Percentiles rank a stretch among this genome's conserved stretches.
Evolutionary conservation across 1,140 invertebrate genomes (phyloP).

Genomic region (Teleopsis dalmanni): DNA sequence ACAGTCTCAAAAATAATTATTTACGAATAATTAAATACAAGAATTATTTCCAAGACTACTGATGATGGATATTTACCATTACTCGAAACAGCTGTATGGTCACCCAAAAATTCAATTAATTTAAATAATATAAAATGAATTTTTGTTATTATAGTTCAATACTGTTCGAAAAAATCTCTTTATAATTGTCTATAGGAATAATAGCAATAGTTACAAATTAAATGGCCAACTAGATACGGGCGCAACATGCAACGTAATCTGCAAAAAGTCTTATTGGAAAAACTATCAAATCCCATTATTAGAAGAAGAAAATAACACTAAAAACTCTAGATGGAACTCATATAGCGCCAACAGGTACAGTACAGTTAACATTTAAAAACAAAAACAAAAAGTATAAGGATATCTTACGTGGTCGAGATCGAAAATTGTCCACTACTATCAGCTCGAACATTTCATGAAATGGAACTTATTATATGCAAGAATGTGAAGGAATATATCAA

Average conservation of each 20-base stretch:
- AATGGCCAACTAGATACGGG: neutral
- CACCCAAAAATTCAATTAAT: no score
- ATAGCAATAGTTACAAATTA: neutral
- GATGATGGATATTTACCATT: no score
- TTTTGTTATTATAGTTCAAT: no score
- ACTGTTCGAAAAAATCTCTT: no score
- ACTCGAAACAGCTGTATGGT: neutral
- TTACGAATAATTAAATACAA: no score
- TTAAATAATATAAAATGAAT: no score
- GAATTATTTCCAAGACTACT: no score
- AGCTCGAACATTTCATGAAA: neutral
- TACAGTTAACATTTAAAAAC: neutral
- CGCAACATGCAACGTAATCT: constrained; percentile 1
- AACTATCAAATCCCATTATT: neutral
- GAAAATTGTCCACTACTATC: neutral
- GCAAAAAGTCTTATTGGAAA: neutral
- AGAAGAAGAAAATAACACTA: neutral
- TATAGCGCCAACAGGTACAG: neutral
- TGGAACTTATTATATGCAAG: neutral
- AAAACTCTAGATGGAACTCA: neutral
- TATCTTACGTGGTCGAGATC: neutral
- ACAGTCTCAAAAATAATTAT: no score
- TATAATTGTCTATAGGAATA: neutral
- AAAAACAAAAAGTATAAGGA: neutral
- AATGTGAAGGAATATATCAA: neutral